These are phyloP conservation scores for Eleutherodactylus coqui DNA, from an alignment of 2,797 vertebrate species.

Conservation along the genomic window DNA sequence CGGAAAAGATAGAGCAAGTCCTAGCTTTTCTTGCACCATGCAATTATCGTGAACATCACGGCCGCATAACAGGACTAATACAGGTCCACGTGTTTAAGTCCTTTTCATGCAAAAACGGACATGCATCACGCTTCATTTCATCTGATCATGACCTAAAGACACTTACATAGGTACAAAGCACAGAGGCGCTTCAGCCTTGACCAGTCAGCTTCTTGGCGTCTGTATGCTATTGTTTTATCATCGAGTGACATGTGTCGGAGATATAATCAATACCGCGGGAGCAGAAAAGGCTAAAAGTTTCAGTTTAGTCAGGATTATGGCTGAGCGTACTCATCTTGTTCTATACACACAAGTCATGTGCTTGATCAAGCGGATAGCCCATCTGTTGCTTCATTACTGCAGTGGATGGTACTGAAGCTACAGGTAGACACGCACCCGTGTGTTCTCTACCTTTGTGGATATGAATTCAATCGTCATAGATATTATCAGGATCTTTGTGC, in stretches of 20 bases:
- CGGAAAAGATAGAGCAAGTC: too few species aligned
- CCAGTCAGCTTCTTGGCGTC: not conserved
- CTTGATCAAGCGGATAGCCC: slow-evolving; percentile 69
- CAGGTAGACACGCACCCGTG: slow-evolving; percentile 50
- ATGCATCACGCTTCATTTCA: slow-evolving; percentile 19
- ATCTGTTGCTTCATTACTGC: slow-evolving; percentile 64
- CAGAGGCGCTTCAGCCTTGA: not conserved
- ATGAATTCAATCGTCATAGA: not conserved
- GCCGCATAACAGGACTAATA: too few species aligned
- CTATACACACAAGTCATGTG: slow-evolving; percentile 62
- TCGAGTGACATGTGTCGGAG: slow-evolving; percentile 62
- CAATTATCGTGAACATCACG: too few species aligned
- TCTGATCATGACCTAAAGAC: slow-evolving; percentile 1
- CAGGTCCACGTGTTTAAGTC: too few species aligned
- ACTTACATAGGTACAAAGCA: slow-evolving; percentile 14
- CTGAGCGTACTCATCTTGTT: slow-evolving; percentile 63
- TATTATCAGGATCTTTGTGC: not conserved
- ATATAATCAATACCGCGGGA: slow-evolving; percentile 60
- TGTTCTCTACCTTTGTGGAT: slow-evolving; percentile 37
- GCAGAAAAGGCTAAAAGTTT: slow-evolving; percentile 46
- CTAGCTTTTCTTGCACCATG: too few species aligned
- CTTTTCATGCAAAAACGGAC: too few species aligned
- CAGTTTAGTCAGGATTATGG: slow-evolving; percentile 62
- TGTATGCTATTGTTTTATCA: slow-evolving; percentile 17
- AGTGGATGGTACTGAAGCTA: slow-evolving; percentile 56